These are phyloP conservation scores for Dryobotodes eremita DNA, from an alignment of 2,888 invertebrate species.

Conservation along the genomic window DNA sequence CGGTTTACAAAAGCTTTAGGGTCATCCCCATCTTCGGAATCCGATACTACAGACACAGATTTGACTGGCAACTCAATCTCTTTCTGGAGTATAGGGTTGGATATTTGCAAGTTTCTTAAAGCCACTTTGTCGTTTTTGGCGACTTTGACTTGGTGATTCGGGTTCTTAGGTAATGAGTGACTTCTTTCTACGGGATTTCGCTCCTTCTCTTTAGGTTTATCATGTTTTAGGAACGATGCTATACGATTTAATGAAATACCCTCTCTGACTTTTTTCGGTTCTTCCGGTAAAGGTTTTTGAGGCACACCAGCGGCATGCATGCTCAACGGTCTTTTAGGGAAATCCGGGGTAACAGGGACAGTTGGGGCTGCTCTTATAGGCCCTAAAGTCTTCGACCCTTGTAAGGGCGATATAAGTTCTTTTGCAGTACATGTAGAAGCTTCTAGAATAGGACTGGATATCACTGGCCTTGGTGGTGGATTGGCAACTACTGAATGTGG, in stretches of 20 bases:
- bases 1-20: constrained; percentile 92
- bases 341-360: constrained; percentile 83
- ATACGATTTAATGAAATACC: constrained; percentile 93
- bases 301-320: constrained; percentile 83
- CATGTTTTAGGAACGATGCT: constrained; percentile 94
- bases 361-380: constrained; percentile 92
- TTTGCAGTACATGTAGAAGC: constrained; percentile 95
- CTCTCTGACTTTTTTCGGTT: constrained; percentile 91
- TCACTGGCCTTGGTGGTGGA: constrained; percentile 94
- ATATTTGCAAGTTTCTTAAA: constrained; percentile 94
- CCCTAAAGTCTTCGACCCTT: constrained; percentile 91
- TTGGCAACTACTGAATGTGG: constrained; percentile 83
- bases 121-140: constrained; percentile 93
- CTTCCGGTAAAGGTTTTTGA: constrained; percentile 87
- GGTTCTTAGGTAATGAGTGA: constrained; percentile 91
- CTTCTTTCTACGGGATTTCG: constrained; percentile 88
- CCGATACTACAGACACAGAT: constrained; percentile 91
- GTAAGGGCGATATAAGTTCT: constrained; percentile 92
- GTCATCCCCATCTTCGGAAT: constrained; percentile 89
- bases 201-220: constrained; percentile 89
- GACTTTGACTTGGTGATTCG: constrained; percentile 91
- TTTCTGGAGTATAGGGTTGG: constrained; percentile 94
- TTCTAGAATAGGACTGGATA: constrained; percentile 95
- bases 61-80: constrained; percentile 91
- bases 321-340: constrained; percentile 89